A percentile compares a stretch with the other conserved stretches of the same genome.
These are phyloP conservation scores for Pseudomyrmex concolor DNA, from an alignment of 1,140 invertebrate genomes.

Conservation along the genomic window DNA sequence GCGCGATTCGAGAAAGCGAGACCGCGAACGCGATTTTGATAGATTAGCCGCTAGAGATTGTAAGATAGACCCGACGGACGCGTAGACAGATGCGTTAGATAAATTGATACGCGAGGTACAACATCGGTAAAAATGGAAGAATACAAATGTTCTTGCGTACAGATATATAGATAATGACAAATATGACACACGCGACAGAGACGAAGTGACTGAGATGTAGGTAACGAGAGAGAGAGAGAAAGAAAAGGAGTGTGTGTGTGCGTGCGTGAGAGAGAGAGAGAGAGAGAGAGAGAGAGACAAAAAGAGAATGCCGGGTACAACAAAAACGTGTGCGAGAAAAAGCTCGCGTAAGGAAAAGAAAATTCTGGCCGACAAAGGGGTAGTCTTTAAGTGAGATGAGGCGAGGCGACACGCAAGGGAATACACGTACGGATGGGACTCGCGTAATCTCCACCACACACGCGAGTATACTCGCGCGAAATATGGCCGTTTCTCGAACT, in stretches of 20 bases:
- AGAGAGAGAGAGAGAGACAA: neutral
- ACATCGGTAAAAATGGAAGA: constrained; percentile 16
- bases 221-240: neutral
- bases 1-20: constrained; percentile 15
- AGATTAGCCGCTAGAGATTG: constrained; percentile 8
- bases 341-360: constrained; percentile 17
- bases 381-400: neutral
- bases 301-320: neutral
- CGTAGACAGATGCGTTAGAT: constrained; percentile 19
- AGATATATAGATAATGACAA: neutral
- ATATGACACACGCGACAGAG: constrained; percentile 33
- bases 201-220: neutral
- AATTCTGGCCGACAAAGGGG: constrained; percentile 8
- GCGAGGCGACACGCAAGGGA: constrained; percentile 19
- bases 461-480: constrained; percentile 61
- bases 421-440: neutral
- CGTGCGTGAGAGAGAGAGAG: no score
- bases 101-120: constrained; percentile 7
- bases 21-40: neutral
- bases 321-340: constrained; percentile 24
- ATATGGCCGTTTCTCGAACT: constrained; percentile 73
- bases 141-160: neutral
- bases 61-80: constrained; percentile 24
- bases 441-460: constrained; percentile 21
- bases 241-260: neutral